Evolutionary conservation across 1,140 invertebrate species (phyloP), one percentile per base, ranked within the genome.

Genomic region (Heliothis subflexa): DNA sequence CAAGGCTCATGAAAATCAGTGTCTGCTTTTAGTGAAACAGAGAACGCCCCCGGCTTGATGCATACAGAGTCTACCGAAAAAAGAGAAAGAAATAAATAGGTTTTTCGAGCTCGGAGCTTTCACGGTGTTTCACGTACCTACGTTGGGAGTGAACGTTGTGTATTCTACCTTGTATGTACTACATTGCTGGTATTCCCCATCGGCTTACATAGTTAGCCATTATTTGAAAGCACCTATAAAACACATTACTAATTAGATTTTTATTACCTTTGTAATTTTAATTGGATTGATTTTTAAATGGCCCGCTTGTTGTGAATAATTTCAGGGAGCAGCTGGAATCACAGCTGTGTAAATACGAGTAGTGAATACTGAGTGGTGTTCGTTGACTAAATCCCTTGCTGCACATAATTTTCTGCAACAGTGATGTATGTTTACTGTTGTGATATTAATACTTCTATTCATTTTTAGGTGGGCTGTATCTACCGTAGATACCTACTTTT

Each of bases 11-110:
- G 40, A 16, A 47, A 47, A 47, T 47, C 61, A 18, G 40, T 45
- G 61, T 16, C 47, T 64, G 61, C 61, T 66, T 66, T 66, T 40
- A 66, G 40, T 47, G 40, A 12, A 66, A 40, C 62, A 21, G 62
- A 66, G 21, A 66, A 47, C 45, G 40, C 62, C 40, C 16, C 62
- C 11, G 40, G 40, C 62, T 3, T 47, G n/a, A 47, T 47, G 62
- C 62, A 66, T 66, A 33, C 40, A 47, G 11, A 47, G n/a, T 66
- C 62, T 59, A 10, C 28, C 62, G 2, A 66, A 66, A 55, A 64
- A 47, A 47, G 40, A 66, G 40, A n/a, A 66, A 66, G 47, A 66
- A 47, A 40, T 16, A 49, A 59, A 59, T 13, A 25, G 55, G 62
- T n/a, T 45, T 66, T 66, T 66, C 3, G 33, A 25, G 55, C 18